phyloP scores from a whole-genome alignment of 2,113 vertebrate species.

The Setophaga coronata region DNA sequence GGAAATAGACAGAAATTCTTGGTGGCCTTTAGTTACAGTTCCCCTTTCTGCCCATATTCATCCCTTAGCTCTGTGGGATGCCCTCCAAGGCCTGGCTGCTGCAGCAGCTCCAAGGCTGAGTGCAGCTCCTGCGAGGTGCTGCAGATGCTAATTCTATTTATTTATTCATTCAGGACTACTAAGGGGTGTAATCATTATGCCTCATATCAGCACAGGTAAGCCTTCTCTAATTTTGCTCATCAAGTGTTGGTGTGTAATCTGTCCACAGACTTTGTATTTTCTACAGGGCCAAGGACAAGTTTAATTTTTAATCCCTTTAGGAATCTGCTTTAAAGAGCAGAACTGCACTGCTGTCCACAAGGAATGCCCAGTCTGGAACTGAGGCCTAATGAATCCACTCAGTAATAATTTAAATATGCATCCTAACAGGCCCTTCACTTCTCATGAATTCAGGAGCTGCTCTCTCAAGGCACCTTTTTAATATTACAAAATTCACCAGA shows the following conservation, averaged over 20 bases:
- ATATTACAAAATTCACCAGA: background rate
- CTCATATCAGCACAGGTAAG: background rate
- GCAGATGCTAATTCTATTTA: background rate
- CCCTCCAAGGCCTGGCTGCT: background rate
- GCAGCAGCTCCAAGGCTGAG: background rate
- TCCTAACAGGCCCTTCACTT: background rate
- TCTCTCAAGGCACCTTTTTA: background rate
- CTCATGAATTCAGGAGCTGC: background rate
- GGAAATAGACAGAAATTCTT: background rate
- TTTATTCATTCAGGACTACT: background rate
- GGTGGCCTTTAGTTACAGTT: background rate
- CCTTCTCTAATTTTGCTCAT: background rate
- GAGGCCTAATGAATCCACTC: background rate
- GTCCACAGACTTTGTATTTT: background rate
- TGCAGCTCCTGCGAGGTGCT: background rate
- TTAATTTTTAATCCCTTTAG: background rate
- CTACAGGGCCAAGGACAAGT: background rate
- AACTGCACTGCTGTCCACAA: background rate
- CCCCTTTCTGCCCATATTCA: background rate
- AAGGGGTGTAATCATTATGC: background rate
- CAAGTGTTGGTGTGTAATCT: background rate
- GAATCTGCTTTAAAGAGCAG: background rate
- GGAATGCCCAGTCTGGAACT: background rate
- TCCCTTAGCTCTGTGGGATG: too few species aligned
- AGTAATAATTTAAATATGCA: background rate